phyloP scores from a whole-genome alignment of 2,888 invertebrate genomes.

The Machimus atricapillus region DNA sequence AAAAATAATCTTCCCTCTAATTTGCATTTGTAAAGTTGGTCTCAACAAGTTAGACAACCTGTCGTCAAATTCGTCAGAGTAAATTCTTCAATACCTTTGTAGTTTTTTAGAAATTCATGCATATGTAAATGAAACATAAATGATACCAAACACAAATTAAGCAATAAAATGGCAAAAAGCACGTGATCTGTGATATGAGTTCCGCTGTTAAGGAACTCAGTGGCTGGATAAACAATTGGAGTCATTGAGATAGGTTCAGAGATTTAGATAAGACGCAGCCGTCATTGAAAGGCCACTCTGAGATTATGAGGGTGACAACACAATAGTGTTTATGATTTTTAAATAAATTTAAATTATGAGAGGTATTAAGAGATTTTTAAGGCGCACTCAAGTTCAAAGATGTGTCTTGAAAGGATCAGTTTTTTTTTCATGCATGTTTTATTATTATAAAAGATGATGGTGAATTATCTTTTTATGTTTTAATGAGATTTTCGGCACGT shows the following conservation, averaged over 20 bases:
- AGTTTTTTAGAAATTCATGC: not conserved
- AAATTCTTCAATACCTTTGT: not conserved
- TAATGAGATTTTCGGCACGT: not conserved
- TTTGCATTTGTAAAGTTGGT: not conserved
- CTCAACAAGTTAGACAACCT: not conserved
- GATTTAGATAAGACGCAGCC: not conserved
- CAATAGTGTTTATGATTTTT: not conserved
- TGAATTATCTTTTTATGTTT: not conserved
- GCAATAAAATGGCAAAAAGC: not conserved
- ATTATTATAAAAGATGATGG: not conserved
- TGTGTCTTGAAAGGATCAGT: not conserved
- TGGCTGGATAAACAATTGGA: not conserved
- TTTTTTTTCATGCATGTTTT: not conserved
- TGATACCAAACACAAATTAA: not conserved
- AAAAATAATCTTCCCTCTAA: not conserved
- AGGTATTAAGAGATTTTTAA: not conserved
- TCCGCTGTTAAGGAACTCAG: not conserved
- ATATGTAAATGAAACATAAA: not conserved
- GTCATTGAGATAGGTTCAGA: not conserved
- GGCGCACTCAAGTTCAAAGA: not conserved
- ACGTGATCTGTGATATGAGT: not conserved
- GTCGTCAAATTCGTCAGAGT: not conserved
- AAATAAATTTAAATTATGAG: not conserved
- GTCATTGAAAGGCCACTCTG: not conserved
- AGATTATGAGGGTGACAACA: not conserved